Conservation (phyloP, 2,888 invertebrate genomes). For the Drosophila buzzatii region DNA sequence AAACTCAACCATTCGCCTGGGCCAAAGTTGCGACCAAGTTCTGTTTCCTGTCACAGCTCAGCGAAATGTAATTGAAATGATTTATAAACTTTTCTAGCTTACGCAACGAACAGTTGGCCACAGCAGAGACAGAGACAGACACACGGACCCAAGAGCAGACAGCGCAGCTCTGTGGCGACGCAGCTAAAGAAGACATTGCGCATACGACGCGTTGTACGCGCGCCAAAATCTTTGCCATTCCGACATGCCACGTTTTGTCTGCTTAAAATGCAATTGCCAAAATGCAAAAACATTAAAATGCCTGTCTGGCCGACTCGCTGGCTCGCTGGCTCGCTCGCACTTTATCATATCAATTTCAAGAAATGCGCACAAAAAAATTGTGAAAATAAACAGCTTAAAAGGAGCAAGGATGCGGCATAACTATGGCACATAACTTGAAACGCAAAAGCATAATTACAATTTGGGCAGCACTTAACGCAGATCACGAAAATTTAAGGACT, state of each 20-base stretch:
- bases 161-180: neutral
- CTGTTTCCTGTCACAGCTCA: slow-evolving; percentile 72
- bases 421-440: slow-evolving; percentile 68
- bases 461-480: slow-evolving; percentile 74
- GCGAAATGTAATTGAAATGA: slow-evolving; percentile 77
- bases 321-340: slow-evolving; percentile 32
- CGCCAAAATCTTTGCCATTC: slow-evolving; percentile 21
- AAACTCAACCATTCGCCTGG: slow-evolving; percentile 39
- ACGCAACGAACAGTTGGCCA: slow-evolving; percentile 52
- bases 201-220: slow-evolving; percentile 63
- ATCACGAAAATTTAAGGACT: slow-evolving; percentile 50
- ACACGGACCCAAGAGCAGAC: neutral
- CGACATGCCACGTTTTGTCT: slow-evolving; percentile 24
- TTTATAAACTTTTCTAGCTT: slow-evolving; percentile 72
- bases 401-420: slow-evolving; percentile 43
- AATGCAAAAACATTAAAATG: slow-evolving; percentile 44
- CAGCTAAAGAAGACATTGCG: slow-evolving; percentile 61
- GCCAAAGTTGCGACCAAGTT: slow-evolving; percentile 51
- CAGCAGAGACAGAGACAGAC: slow-evolving; percentile 13
- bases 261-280: slow-evolving; percentile 77
- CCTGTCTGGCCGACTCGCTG: neutral
- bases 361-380: slow-evolving; percentile 22
- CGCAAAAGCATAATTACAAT: slow-evolving; percentile 77
- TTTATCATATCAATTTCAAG: slow-evolving; percentile 74
- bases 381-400: slow-evolving; percentile 45